Evolutionary conservation across 2,113 vertebrate species (phyloP).

Genomic region (Halcyon senegalensis): DNA sequence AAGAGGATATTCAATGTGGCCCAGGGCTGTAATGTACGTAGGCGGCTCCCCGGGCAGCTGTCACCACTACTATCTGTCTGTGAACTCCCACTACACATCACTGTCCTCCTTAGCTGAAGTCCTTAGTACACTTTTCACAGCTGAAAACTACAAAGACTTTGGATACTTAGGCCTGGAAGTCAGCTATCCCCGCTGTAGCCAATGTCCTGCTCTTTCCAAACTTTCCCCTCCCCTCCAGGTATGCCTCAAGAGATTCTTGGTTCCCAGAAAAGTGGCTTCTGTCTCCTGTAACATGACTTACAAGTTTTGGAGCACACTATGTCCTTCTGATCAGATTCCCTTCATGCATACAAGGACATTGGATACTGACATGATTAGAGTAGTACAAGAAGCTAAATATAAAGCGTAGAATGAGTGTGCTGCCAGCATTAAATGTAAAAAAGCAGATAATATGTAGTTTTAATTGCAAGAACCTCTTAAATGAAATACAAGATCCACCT

Average conservation of each 20-base stretch:
- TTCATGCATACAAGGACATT: fast-evolving
- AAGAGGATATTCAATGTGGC: not conserved
- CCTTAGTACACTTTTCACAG: not conserved
- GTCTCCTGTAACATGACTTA: not conserved
- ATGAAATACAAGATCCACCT: not conserved
- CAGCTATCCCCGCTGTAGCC: not conserved
- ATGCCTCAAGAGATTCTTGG: not conserved
- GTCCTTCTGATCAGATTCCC: not conserved
- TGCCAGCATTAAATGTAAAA: not conserved
- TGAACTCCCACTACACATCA: not conserved
- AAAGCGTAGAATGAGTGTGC: not conserved
- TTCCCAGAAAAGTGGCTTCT: not conserved
- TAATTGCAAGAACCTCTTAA: not conserved
- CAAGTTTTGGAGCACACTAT: not conserved
- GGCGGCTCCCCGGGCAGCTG: not conserved
- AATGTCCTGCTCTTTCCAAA: not conserved
- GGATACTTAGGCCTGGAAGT: not conserved
- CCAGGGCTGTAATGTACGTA: not conserved
- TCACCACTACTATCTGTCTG: not conserved
- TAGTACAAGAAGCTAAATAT: not conserved
- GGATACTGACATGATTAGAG: not conserved
- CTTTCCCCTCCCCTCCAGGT: fast-evolving
- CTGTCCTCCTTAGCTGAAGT: not conserved
- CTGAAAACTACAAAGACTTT: not conserved
- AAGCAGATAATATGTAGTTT: not conserved